A percentile compares a stretch with the other conserved stretches of the same genome.
phyloP scores from a whole-genome alignment of 2,888 invertebrate species.

The Spodoptera exigua region DNA sequence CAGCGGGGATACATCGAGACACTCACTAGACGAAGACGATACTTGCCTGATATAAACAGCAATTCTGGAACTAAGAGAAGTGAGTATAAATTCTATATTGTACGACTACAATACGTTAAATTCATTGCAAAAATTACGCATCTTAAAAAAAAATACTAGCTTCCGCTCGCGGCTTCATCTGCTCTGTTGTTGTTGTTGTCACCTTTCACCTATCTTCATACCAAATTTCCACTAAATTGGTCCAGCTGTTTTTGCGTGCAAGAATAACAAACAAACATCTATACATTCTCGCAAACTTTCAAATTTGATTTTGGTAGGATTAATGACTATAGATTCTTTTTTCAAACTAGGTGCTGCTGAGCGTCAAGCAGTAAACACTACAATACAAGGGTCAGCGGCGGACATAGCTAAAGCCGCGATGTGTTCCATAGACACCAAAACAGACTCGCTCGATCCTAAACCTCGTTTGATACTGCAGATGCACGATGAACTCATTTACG shows the following conservation, averaged over 20 bases:
- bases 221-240: no score
- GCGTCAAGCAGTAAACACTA: conserved; percentile 98
- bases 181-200: no score
- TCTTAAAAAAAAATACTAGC: no score
- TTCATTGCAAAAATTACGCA: no score
- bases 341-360: conserved; percentile 93
- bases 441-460: conserved; percentile 68
- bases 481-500: conserved; percentile 98
- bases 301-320: no score
- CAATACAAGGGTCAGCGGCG: conserved; percentile 98
- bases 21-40: conserved; percentile 93
- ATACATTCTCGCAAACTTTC: no score
- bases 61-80: conserved; percentile 89
- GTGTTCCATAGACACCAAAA: conserved; percentile 91
- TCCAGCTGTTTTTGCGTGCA: no score
- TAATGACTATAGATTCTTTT: not conserved
- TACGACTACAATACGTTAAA: no score
- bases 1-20: conserved; percentile 95
- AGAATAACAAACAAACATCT: no score
- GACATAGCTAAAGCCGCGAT: conserved; percentile 98
- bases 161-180: no score
- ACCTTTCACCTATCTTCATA: no score
- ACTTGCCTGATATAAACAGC: conserved; percentile 93
- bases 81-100: conserved; percentile 68
- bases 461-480: conserved; percentile 95